Conservation (phyloP, 1,140 invertebrate species). For the Charaxes varanes region DNA sequence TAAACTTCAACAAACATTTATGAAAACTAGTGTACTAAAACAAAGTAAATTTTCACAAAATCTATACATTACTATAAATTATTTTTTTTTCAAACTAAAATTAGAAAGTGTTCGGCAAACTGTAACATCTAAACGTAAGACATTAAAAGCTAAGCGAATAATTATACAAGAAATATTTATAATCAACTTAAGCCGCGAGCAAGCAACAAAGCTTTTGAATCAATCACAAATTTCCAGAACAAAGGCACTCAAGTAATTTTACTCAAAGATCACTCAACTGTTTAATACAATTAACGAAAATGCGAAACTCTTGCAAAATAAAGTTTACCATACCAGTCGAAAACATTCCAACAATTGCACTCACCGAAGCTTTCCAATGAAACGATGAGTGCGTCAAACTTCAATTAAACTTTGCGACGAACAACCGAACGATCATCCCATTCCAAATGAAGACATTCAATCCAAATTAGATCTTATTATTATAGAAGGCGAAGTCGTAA, state of each 20-base stretch:
- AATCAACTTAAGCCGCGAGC: too few species aligned
- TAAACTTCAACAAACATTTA: too few species aligned
- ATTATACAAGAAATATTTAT: too few species aligned
- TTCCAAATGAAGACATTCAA: neutral
- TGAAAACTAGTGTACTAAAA: too few species aligned
- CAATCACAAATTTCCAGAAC: too few species aligned
- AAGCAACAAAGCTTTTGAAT: too few species aligned
- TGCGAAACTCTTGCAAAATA: conserved; percentile 5
- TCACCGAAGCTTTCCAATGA: neutral
- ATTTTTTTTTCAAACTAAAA: too few species aligned
- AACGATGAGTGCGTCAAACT: conserved; percentile 8
- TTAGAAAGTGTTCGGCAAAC: too few species aligned
- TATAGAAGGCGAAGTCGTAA: neutral
- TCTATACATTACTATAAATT: too few species aligned
- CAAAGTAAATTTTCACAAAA: too few species aligned
- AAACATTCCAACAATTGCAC: conserved; percentile 11
- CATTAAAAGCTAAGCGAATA: too few species aligned
- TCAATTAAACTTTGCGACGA: conserved; percentile 7
- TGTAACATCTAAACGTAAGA: too few species aligned
- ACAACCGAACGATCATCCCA: conserved; percentile 7
- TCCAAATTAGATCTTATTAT: conserved; percentile 1
- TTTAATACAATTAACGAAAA: conserved; percentile 4
- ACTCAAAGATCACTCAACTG: neutral
- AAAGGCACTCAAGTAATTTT: neutral
- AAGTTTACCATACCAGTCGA: conserved; percentile 3